These are phyloP conservation scores for Saturnia japonica DNA, from an alignment of 2,888 invertebrate genomes.

Conservation along the genomic window DNA sequence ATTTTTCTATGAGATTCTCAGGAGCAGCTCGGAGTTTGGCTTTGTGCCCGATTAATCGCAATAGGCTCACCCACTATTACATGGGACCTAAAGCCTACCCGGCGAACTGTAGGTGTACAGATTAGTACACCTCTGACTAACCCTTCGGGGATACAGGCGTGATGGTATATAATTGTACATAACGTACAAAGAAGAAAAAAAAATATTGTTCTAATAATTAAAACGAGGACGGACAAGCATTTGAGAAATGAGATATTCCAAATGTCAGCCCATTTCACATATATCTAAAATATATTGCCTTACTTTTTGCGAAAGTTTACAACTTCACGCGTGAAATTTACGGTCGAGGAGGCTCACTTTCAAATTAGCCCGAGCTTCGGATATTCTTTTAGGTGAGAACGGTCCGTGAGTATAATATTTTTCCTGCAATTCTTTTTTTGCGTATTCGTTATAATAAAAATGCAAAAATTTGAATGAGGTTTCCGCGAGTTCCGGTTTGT, in stretches of 20 bases:
- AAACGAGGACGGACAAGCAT: constrained; percentile 52
- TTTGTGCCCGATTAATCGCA: too few relatives aligned
- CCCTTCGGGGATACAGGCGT: too few relatives aligned
- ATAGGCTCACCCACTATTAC: too few relatives aligned
- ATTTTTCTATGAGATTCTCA: too few relatives aligned
- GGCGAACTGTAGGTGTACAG: too few relatives aligned
- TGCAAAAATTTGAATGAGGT: constrained; percentile 44
- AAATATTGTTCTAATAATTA: not conserved
- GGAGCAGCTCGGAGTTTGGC: too few relatives aligned
- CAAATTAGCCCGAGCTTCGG: constrained; percentile 59
- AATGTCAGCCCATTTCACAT: constrained; percentile 68
- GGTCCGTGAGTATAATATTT: constrained; percentile 27
- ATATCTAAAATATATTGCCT: constrained; percentile 68
- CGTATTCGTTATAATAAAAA: constrained; percentile 41
- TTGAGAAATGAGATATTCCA: constrained; percentile 66
- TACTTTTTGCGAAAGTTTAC: constrained; percentile 71
- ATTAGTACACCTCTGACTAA: too few relatives aligned
- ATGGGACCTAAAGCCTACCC: too few relatives aligned
- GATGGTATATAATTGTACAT: too few relatives aligned
- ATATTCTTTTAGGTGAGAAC: constrained; percentile 30
- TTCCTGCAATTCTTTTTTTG: constrained; percentile 15
- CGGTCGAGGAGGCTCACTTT: constrained; percentile 55
- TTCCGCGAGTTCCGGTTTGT: constrained; percentile 36
- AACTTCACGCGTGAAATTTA: constrained; percentile 66
- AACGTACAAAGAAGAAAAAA: not conserved